Base-by-base conservation (phyloP, 1,140 invertebrate species). In the Heliconius melpomene region DNA sequence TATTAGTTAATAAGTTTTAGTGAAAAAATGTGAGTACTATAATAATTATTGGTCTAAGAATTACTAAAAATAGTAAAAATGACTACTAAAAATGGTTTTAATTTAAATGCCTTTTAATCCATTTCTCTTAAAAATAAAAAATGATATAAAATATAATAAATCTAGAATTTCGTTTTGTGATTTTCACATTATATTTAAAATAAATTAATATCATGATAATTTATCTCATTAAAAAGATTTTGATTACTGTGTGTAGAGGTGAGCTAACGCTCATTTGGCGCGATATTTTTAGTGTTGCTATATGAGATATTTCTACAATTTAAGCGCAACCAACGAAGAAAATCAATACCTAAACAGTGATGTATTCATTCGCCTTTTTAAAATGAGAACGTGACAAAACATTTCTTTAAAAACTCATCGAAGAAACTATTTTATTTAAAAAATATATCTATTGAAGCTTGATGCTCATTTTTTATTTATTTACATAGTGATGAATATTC, bases 381-480 rank as follows among this genome's bases (percentile, higher is more conserved):
- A 94, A 94, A 94, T 93, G 93, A 94, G 92, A 94, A 94, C 89
- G 89, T 94, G 90, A 94, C 92, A 93, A 94, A 93, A 92, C 89
- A 89, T 91, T 93, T 89, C 89, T 88, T 89, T 88, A 88, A 88
- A 72, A 77, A 90, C 89, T 90, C 89, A 91, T 90, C 89, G 90
- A 93, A 91, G 86, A 91, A 92, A 91, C 88, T 88, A 93, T 90
- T 93, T 92, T 90, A 90, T 91, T 93, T 91, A 86, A 92, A 93
- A 91, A 91, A 90, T 90, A 81, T 88, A 91, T 87, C 88, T 90
- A 86, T 90, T 89, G 87, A 88, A 89, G 88, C 84, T 93, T 90
- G 93, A 94, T 94, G 93, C 90, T 94, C 93, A 92, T 93, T 94
- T 94, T 93, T 94, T 94, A 93, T 93, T 94, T 94, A 94, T 93